Evolutionary conservation across 2,888 invertebrate species (phyloP).

Genomic region (Tiliacea aurago): DNA sequence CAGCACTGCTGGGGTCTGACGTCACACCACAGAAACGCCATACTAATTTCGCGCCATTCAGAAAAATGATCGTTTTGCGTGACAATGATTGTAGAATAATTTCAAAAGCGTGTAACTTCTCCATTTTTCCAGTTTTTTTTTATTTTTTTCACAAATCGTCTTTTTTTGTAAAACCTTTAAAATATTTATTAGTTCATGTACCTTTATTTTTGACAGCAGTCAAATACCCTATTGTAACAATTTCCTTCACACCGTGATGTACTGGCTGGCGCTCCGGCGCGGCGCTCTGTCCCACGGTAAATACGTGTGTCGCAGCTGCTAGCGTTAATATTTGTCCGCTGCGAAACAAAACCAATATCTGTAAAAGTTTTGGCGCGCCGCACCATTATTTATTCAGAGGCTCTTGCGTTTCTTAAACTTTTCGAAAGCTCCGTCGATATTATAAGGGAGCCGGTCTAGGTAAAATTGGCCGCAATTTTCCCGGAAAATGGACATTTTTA

Average conservation of each 20-base stretch:
- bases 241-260: conserved; percentile 43
- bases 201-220: not conserved
- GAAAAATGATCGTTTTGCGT: no score
- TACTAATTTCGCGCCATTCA: no score
- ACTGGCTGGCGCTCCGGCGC: conserved; percentile 12
- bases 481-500: conserved; percentile 63
- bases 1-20: no score
- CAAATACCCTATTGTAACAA: conserved; percentile 42
- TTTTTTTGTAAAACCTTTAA: no score
- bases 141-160: no score
- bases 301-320: conserved; percentile 77
- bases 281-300: conserved; percentile 45
- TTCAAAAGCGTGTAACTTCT: no score
- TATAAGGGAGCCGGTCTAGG: conserved; percentile 68
- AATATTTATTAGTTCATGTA: no score
- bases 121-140: no score
- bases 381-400: conserved; percentile 85
- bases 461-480: conserved; percentile 75
- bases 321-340: conserved; percentile 79
- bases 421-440: conserved; percentile 73
- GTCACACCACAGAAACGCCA: no score
- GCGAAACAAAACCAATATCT: conserved; percentile 85
- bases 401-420: conserved; percentile 81
- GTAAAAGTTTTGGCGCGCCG: conserved; percentile 80
- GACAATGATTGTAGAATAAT: no score